Base-by-base conservation (phyloP, 2,113 vertebrate genomes). In the Leptobrachium leishanense region DNA sequence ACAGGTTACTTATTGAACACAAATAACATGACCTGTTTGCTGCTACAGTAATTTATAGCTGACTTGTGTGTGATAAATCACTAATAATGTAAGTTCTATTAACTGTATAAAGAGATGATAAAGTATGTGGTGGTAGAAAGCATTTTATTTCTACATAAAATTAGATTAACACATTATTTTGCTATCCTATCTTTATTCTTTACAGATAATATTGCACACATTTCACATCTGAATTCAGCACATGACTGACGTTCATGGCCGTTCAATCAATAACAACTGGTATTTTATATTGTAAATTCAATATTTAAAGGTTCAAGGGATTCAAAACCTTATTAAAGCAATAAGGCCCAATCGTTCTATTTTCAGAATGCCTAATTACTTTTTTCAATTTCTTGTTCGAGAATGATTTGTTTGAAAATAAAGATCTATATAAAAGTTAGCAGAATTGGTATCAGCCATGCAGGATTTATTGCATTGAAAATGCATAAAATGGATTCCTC, bases 241-340 rank as follows among this genome's bases (percentile, higher is more conserved):
- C 95, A 91, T 95, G 94, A 95, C 92, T 95, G 95, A 95, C 94
- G 96, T 97, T 97, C 96, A 98, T 98, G 98, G 96, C 93, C 89
- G 91, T 87, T 90, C 95, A 96, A 98, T 99, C 97, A 97, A 98
- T 98, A 96, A 90, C 93, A 94, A 90, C 92, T 96, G 95, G 91
- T 98, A 96, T 98, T 98, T 95, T 95, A 95, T 91, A 94, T 94
- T 88, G 91, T 90, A 93, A 91, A 92, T 92, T 95, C 93, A 96
- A 97, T 96, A 96, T 94, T 92, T 92, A 91, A 94, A 94, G 93
- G 93, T 92, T 92, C 91, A 94, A 65, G 77, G 88, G 84, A 91
- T 90, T 92, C 10, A 43, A 90, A 94, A 92, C 90, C 95, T 96
- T 93, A 95, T 95, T 93, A 95, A 93, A 92, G 93, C 90, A 94